These are phyloP conservation scores for Acanthurus leucopareius DNA, from an alignment of 2,797 vertebrate genomes.

Conservation along the genomic window DNA sequence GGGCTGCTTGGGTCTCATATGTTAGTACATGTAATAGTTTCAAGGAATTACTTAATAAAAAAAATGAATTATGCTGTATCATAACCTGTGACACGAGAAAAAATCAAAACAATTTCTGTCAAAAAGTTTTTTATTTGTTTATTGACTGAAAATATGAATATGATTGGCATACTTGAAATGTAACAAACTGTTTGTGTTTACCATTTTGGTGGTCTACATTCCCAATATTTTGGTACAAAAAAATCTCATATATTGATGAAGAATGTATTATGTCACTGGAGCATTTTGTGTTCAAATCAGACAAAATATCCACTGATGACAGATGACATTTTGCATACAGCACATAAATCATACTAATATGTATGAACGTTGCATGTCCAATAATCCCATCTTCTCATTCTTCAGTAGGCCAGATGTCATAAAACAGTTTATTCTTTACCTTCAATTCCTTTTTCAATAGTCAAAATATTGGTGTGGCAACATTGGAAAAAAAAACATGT, in stretches of 20 bases:
- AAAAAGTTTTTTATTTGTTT: constrained; percentile 70
- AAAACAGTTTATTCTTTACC: constrained; percentile 22
- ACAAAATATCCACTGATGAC: constrained; percentile 52
- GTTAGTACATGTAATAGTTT: no score
- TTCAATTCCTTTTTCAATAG: constrained; percentile 38
- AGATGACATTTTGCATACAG: constrained; percentile 48
- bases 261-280: constrained; percentile 56
- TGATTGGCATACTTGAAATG: constrained; percentile 77
- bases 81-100: constrained; percentile 22
- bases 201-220: constrained; percentile 75
- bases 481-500: constrained; percentile 27
- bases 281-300: constrained; percentile 60
- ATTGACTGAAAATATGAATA: constrained; percentile 81
- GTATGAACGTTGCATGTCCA: constrained; percentile 10
- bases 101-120: constrained; percentile 35
- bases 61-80: no score
- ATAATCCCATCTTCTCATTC: constrained; percentile 26
- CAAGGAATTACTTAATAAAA: no score
- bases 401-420: constrained; percentile 18
- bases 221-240: constrained; percentile 69
- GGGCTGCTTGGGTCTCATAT: no score
- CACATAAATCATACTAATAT: constrained; percentile 32
- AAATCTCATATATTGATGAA: constrained; percentile 52
- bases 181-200: constrained; percentile 75
- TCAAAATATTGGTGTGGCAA: constrained; percentile 38